phyloP scores from a whole-genome alignment of 2,113 vertebrate species.

The Prinia subflava region DNA sequence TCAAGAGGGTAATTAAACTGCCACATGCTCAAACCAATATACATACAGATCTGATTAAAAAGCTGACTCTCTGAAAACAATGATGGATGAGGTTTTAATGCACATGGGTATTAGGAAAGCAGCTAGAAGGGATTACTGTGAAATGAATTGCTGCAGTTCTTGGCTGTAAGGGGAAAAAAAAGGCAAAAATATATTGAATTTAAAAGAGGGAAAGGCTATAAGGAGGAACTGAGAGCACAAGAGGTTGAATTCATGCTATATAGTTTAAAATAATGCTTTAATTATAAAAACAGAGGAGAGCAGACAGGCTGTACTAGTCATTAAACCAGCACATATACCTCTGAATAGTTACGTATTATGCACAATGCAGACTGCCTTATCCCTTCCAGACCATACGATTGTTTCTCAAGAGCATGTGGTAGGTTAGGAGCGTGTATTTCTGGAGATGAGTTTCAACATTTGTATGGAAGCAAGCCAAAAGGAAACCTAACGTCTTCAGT shows the following conservation, averaged over 20 bases:
- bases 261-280: slow-evolving; percentile 9
- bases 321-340: background rate
- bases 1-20: slow-evolving; percentile 74
- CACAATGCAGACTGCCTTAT: background rate
- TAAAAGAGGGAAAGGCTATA: background rate
- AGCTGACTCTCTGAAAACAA: slow-evolving; percentile 60
- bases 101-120: background rate
- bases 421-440: background rate
- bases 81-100: slow-evolving; percentile 65
- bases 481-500: background rate
- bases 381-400: background rate
- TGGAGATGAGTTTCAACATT: background rate
- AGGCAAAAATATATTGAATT: background rate
- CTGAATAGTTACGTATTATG: background rate
- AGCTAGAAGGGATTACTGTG: background rate
- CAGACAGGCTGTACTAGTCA: background rate
- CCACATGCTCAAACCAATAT: slow-evolving; percentile 70
- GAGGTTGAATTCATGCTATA: background rate
- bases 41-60: slow-evolving; percentile 72
- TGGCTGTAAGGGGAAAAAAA: background rate
- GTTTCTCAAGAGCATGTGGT: background rate
- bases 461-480: background rate
- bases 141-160: slow-evolving; percentile 23
- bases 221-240: background rate
- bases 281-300: background rate